Base-by-base conservation (phyloP, 2,113 vertebrate genomes). In the Ciconia stormi region DNA sequence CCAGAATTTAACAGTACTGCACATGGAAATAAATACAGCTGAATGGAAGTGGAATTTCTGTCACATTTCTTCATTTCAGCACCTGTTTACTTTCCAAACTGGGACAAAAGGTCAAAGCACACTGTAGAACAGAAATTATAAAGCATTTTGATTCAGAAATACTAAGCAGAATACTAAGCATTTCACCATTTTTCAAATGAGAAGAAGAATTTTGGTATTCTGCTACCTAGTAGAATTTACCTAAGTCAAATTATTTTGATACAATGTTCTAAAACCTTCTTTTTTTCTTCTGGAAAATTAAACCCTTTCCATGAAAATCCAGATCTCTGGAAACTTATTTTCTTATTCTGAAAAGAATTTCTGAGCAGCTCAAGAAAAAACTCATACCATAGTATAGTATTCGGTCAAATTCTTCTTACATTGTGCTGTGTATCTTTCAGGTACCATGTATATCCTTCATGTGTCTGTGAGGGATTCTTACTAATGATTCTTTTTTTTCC, bases 51-150 rank as follows among this genome's bases (percentile, higher is more conserved):
- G 18, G 26, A 67, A 17, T 42, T 96, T 79, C 83, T 96, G 91
- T 92, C 77, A 81, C 72, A 67, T 95, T 78, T 89, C 66, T 73
- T 94, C 22, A 67, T 89, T 94, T 94, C 83, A 89, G 38, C 18
- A 71, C 42, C 80, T 94, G 65, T 81, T 96, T 94, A 63, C 23
- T 82, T 91, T 95, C 30, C n/a, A 71, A 84, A 84, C 22, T 42
- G 23, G 74, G 66, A 90, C 85, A 94, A 96, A 91, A 87, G 47
- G 66, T 82, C 66, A 95, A 90, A 85, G 40, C 18, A 65, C 66
- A 40, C 11, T 15, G 29, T 29, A 56, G 47, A 80, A 38, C 26
- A 82, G n/a, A 92, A 90, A 82, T 71, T 63, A 87, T 58, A 78
- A 94, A 81, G 27, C 4, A 58, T 67, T 92, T 70, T 74, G 12